Percentiles rank a stretch among this genome's conserved stretches.
Conservation (phyloP, 2,888 invertebrate species). For the Eristalis tenax region DNA sequence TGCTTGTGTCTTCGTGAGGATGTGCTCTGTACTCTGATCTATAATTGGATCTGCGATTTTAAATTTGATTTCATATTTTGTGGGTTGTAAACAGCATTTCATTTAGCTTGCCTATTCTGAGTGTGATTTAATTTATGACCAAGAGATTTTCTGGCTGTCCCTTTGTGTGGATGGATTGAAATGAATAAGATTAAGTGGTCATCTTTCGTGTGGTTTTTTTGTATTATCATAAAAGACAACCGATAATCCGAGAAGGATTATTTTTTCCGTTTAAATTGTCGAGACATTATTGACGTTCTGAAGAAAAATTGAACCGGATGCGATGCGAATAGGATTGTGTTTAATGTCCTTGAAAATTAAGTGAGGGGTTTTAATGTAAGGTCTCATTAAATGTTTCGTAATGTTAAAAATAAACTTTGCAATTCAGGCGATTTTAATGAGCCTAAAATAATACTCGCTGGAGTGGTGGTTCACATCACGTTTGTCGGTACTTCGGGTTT, state of each 20-base stretch:
- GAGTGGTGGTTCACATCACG: no score
- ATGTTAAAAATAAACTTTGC: background rate
- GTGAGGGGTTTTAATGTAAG: background rate
- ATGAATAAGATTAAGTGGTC: conserved; percentile 14
- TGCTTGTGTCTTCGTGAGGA: conserved; percentile 23
- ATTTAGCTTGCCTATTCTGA: conserved; percentile 28
- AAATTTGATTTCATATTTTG: conserved; percentile 58
- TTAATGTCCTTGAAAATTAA: background rate
- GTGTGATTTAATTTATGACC: conserved; percentile 45
- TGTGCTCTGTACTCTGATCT: conserved; percentile 41
- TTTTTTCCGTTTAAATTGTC: background rate
- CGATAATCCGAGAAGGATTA: conserved; percentile 1
- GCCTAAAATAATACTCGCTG: no score
- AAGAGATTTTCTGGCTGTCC: conserved; percentile 15
- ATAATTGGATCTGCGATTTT: conserved; percentile 59
- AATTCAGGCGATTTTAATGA: no score
- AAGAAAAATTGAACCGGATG: background rate
- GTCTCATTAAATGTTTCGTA: background rate
- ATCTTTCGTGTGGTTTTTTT: background rate
- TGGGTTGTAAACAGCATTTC: conserved; percentile 53
- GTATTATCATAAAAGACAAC: background rate
- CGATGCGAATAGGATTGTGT: background rate
- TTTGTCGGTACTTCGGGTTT: no score
- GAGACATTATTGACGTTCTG: background rate
- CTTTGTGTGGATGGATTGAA: background rate